phyloP scores from a whole-genome alignment of 1,140 invertebrate species.

The Ceratosolen solmsi region DNA sequence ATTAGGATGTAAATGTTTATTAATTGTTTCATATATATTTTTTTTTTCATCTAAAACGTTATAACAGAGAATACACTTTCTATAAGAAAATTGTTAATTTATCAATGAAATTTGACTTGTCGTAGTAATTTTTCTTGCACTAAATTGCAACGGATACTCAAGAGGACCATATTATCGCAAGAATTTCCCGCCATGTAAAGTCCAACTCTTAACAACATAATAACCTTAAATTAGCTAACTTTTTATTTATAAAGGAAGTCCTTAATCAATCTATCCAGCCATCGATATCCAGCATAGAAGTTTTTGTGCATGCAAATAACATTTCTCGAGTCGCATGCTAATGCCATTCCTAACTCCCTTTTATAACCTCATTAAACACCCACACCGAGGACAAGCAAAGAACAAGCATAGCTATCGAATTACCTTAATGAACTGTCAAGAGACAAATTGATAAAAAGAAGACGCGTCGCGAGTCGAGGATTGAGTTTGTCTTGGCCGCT shows the following conservation, averaged over 20 bases:
- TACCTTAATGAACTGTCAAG: slow-evolving; percentile 48
- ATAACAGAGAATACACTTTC: no score
- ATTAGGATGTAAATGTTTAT: no score
- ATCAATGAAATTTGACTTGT: no score
- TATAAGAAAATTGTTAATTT: no score
- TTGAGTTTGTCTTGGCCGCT: slow-evolving; percentile 44
- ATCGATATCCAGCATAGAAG: background rate
- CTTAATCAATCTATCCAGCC: background rate
- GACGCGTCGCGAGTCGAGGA: slow-evolving; percentile 33
- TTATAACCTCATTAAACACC: slow-evolving; percentile 46
- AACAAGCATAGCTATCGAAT: background rate
- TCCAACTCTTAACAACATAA: slow-evolving; percentile 7
- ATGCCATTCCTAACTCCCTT: slow-evolving; percentile 5
- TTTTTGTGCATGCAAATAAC: slow-evolving; percentile 6
- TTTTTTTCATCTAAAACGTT: no score
- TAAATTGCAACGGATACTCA: no score
- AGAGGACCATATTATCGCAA: background rate
- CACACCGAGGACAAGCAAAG: background rate
- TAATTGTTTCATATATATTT: no score
- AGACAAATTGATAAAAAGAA: slow-evolving; percentile 51
- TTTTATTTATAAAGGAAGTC: background rate
- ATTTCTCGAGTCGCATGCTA: slow-evolving; percentile 7
- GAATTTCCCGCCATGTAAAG: background rate
- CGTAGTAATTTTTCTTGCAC: no score
- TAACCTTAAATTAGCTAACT: background rate